phyloP scores from a whole-genome alignment of 2,113 vertebrate species.

The Ursus arctos region DNA sequence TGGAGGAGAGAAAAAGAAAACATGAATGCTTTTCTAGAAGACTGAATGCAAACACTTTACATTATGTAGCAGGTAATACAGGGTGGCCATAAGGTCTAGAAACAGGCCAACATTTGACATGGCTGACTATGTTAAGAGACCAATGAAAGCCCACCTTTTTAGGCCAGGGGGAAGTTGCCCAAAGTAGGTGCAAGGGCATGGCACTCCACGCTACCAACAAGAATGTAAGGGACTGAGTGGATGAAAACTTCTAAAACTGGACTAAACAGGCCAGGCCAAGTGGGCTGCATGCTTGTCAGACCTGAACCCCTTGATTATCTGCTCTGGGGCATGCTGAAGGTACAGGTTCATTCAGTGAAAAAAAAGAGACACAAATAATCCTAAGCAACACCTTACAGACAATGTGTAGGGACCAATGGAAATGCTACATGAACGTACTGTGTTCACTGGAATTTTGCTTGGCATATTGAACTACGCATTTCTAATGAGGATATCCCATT shows the following conservation, averaged over 20 bases:
- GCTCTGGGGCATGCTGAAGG: neutral
- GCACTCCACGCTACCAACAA: too few relatives aligned
- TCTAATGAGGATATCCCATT: neutral
- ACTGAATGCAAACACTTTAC: neutral
- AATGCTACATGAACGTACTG: neutral
- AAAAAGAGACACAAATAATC: neutral
- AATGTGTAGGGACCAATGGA: neutral
- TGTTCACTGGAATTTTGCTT: neutral
- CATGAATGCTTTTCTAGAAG: conserved; percentile 60
- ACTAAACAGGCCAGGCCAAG: neutral
- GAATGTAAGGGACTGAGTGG: neutral
- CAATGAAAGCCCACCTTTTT: neutral
- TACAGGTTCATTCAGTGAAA: neutral
- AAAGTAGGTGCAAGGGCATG: neutral
- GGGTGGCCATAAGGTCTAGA: neutral
- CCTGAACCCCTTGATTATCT: neutral
- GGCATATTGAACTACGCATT: neutral
- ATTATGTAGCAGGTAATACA: neutral
- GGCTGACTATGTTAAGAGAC: neutral
- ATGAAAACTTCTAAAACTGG: neutral
- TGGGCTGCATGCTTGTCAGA: neutral
- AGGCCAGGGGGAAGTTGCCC: neutral
- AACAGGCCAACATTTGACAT: neutral
- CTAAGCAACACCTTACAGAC: neutral
- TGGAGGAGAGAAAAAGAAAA: conserved; percentile 76